Evolutionary conservation across 2,113 vertebrate genomes (phyloP).

Genomic region (Sceloporus tristichus): DNA sequence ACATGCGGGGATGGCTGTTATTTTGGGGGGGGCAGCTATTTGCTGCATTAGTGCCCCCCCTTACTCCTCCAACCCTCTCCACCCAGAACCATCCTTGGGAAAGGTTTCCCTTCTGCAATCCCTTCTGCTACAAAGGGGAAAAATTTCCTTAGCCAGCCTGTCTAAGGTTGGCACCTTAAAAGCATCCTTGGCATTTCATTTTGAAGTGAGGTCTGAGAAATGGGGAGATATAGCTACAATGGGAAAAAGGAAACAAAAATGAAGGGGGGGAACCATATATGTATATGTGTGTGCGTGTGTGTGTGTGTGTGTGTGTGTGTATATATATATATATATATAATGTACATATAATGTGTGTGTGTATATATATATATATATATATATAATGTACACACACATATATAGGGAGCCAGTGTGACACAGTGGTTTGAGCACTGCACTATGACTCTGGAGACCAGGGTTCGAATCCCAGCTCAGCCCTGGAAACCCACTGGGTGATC

Average conservation of each 20-base stretch:
- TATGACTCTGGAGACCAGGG: too few species aligned
- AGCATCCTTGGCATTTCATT: neutral
- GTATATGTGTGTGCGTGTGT: too few species aligned
- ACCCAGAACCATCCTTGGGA: neutral
- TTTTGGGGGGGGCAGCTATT: neutral
- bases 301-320: too few species aligned
- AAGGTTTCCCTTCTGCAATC: neutral
- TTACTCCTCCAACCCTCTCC: neutral
- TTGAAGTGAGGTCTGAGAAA: neutral
- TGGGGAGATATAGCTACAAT: neutral
- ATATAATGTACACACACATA: too few species aligned
- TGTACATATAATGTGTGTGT: too few species aligned
- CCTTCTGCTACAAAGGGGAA: neutral
- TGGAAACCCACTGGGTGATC: too few species aligned
- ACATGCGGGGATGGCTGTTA: too few species aligned
- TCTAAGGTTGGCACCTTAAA: neutral
- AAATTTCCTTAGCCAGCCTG: neutral
- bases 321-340: too few species aligned
- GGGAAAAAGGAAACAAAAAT: neutral
- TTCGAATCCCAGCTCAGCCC: too few species aligned
- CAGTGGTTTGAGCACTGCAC: too few species aligned
- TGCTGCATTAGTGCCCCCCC: neutral
- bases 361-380: too few species aligned
- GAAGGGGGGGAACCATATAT: neutral
- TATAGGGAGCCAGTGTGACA: too few species aligned